Base-by-base conservation (phyloP, 1,140 invertebrate genomes). In the Homalodisca vitripennis region DNA sequence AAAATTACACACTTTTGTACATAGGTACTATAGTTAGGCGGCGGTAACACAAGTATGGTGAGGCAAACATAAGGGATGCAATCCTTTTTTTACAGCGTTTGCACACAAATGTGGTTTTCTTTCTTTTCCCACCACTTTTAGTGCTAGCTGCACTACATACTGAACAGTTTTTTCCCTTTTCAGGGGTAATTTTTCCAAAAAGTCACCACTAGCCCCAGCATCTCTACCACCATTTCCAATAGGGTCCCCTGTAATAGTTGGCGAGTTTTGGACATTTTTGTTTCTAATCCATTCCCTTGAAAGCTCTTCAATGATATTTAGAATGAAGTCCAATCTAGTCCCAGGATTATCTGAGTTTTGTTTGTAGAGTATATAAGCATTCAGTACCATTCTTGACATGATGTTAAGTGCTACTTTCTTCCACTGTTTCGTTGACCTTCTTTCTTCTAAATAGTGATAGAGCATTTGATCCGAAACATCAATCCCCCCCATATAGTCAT, bases 371-470 rank as follows among this genome's bases (percentile, higher is more conserved):
- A n/a, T n/a, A n/a, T n/a, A n/a, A n/a, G n/a, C n/a, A n/a, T n/a
- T n/a, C n/a, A n/a, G n/a, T n/a, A n/a, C n/a, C n/a, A n/a, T n/a
- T n/a, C n/a, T n/a, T n/a, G 66, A 66, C 68, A 75, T 73, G 67
- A 74, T 70, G 67, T 70, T 65, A n/a, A 75, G 73, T 48, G 72
- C 67, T 29, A 75, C 74, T 68, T 75, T 74, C 67, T 74, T 75
- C 73, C 66, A 75, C 68, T 69, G 74, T 73, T 74, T 75, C 0
- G 75, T 29, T 13, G 74, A 67, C 68, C 70, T 72, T 70, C 73
- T 60, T 71, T 76, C 73, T 71, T 76, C 74, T 47, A 73, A 71
- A 68, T 76, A 75, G 3, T 64, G 30, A 62, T 73, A n/a, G n/a
- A n/a, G n/a, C n/a, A n/a, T n/a, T n/a, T n/a, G n/a, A n/a, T n/a